These are phyloP conservation scores for Agrotis puta DNA, from an alignment of 2,888 invertebrate genomes.

Conservation along the genomic window DNA sequence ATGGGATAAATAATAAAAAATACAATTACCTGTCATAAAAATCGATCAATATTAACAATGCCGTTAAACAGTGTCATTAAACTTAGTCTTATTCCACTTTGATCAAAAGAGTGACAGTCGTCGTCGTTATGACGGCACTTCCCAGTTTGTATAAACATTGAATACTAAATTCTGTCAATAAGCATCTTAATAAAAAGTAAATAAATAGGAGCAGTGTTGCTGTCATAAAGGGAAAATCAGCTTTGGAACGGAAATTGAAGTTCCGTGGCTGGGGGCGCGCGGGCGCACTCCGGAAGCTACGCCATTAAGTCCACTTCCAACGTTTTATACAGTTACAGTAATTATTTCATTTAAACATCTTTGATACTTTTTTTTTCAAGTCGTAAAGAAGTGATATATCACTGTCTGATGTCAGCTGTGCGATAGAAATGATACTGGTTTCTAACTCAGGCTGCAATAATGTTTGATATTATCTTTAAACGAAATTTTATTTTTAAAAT, in stretches of 20 bases:
- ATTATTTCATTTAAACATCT: slow-evolving; percentile 71
- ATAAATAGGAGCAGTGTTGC: slow-evolving; percentile 72
- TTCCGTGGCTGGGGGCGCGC: slow-evolving; percentile 82
- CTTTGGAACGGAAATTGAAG: slow-evolving; percentile 86
- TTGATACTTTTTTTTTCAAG: slow-evolving; percentile 16
- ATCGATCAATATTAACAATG: not conserved
- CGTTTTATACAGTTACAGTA: slow-evolving; percentile 72
- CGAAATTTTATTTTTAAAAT: not conserved
- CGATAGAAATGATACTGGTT: not conserved
- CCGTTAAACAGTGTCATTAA: no score
- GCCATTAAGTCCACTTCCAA: slow-evolving; percentile 80
- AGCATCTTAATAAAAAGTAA: slow-evolving; percentile 70
- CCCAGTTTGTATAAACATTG: slow-evolving; percentile 45
- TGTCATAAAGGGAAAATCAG: slow-evolving; percentile 84
- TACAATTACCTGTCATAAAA: not conserved
- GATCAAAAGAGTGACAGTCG: slow-evolving; percentile 33
- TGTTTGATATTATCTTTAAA: not conserved
- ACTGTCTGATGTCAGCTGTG: not conserved
- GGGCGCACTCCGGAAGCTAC: slow-evolving; percentile 80
- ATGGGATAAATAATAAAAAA: no score
- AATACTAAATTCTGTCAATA: slow-evolving; percentile 69
- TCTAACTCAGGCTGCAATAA: not conserved
- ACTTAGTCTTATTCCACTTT: not conserved
- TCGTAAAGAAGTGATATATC: no score
- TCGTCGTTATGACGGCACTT: slow-evolving; percentile 37